Evolutionary conservation across 2,113 vertebrate species (phyloP), one percentile per base, ranked within the genome.

Genomic region (mouse (Mus musculus)): DNA sequence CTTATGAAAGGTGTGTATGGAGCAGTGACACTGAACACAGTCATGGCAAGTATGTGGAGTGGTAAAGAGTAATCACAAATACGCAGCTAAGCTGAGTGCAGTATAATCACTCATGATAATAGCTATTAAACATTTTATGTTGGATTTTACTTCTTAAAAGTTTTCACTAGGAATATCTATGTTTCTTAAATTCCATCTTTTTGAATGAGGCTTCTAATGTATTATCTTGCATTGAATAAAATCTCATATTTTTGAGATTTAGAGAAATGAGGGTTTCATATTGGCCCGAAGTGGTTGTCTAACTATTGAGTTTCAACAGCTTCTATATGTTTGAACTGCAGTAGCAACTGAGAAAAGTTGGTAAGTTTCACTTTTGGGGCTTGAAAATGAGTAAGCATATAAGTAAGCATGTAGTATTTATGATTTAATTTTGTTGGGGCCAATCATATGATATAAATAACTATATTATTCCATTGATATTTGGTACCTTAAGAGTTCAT

Each of bases 131-230:
- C 0, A 4, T 26, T 88, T 69, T 63, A 69, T 56, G n/a, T 54
- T 92, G 61, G 2, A 7, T 76, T 96, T 90, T 88, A 46, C 65
- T 86, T 87, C 61, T 76, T 89, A 54, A 59, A 95, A 30, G 7
- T 90, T 92, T 80, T 95, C 17, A 46, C n/a, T 46, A 22, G 49
- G 33, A 26, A 65, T 88, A 82, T 95, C 17, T 81, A 22, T 54
- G 95, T 90, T 88, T 26, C 20, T 67, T 59, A 90, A 54, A n/a
- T 54, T 91, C 81, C 26, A 33, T 59, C 56, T 88, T 75, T 93
- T 73, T 69, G 36, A 92, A 73, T 5, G 69, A 42, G 19, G 24
- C 24, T 94, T 69, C 85, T 86, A 54, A 71, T 90, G 36, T 39
- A 63, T 42, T 46, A 84, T 11, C 5, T 75, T 73, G 65, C 28